Base-by-base conservation (phyloP, 2,888 invertebrate genomes). In the Malacosoma neustria region DNA sequence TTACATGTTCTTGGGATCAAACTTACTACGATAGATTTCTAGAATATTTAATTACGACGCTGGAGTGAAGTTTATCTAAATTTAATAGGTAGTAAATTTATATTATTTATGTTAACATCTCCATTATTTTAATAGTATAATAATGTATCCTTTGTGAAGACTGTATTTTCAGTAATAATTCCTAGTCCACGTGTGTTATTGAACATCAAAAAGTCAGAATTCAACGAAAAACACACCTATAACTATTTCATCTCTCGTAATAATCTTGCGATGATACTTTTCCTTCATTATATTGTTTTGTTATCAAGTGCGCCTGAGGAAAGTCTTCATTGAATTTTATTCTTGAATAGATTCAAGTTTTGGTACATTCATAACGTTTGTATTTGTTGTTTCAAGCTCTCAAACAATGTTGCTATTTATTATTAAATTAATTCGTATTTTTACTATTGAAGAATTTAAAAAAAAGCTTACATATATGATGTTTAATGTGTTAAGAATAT, bases 1-100 rank as follows among this genome's bases (percentile, higher is more conserved):
- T 60, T 58, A 62, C 59, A 61, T 57, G 55, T 73, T 68, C 63
- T 75, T 76, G 81, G 81, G 81, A 82, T 71, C 82, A 82, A 81
- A 73, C 68, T 66, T 66, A 56, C 49, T 48, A 50, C 46, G 48
- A 50, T 62, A 67, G 58, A 56, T 57, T 54, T 47, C 60, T 57
- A 60, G 53, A 42, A 30, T 34, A 42, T 49, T 44, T 48, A 44
- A 41, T 46, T 38, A 38, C 43, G 51, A 51, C 50, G 60, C 55
- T 57, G 57, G 61, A 63, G 61, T 55, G 55, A 62, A 22, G 5
- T 22, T 9, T 22, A 22, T 9, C 22, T 7, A 22, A 22, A 22
- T 22, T 22, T 22, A 7, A 22, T 22, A 22, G 22, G 9, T 22
- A 22, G 36, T 51, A 54, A 51, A 53, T 50, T 50, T 58, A 50